phyloP scores from a whole-genome alignment of 2,797 vertebrate species.

The Heliangelus exortis region DNA sequence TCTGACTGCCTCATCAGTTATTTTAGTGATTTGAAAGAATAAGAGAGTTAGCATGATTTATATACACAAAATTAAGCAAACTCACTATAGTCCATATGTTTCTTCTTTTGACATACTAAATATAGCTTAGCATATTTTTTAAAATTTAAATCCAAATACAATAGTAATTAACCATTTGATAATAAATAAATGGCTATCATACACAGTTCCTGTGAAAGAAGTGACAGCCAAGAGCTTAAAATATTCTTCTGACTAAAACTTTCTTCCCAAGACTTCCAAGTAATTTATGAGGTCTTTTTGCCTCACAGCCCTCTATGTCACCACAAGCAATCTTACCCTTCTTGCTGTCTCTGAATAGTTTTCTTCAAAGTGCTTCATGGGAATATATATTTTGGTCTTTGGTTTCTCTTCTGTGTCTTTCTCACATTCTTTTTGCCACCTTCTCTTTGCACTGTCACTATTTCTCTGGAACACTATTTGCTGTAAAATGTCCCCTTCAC shows the following conservation, averaged over 20 bases:
- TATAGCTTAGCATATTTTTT: neutral
- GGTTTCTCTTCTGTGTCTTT: neutral
- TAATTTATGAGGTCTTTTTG: neutral
- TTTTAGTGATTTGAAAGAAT: neutral
- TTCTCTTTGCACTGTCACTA: neutral
- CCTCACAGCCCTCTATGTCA: neutral
- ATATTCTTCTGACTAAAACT: neutral
- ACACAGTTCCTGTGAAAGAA: neutral
- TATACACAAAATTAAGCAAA: neutral
- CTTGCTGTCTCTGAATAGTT: neutral
- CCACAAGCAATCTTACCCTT: neutral
- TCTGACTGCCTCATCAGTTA: neutral
- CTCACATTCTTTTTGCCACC: accelerated
- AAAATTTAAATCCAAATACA: neutral
- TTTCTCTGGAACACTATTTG: neutral
- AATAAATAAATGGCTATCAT: neutral
- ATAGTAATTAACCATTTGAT: neutral
- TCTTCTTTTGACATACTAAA: neutral
- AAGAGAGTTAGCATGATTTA: neutral
- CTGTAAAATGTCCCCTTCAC: neutral
- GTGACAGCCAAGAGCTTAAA: neutral
- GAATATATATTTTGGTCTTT: neutral
- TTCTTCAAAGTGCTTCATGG: neutral
- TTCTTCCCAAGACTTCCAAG: neutral
- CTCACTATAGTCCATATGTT: neutral